Evolutionary conservation across 2,888 invertebrate species (phyloP), one percentile per base, ranked within the genome.

Genomic region (Chromoteleia sp.): DNA sequence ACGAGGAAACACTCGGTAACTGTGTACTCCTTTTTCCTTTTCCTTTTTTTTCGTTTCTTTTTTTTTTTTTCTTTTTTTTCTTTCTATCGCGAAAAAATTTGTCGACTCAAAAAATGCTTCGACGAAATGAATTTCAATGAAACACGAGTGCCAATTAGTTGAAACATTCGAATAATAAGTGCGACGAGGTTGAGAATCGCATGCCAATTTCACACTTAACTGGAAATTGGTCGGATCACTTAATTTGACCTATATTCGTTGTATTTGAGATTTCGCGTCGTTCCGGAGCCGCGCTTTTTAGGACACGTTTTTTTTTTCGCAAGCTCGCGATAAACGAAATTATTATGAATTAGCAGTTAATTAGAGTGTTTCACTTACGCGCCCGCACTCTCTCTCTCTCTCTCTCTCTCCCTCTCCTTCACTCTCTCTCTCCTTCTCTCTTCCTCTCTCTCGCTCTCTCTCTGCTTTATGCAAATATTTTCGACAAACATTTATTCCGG

Each of bases 141-240:
- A 56, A 54, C 33, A 59, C 15, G 54, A 73, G 58, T 70, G 74
- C 61, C 75, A 80, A 80, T 80, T 80, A 75, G 75, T 43, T 43
- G 19, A 65, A 75, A 75, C 25, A 43, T 61, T 61, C 41, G 50
- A 59, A 59, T 71, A 59, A 48, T 29, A 56, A 71, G 45, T 30
- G 29, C 25, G 41, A 70, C 14, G 48, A 54, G 25, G 19, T 81
- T n/a, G 48, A 61, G 43, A 68, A 56, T 74, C 71, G 21, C 54
- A 39, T 68, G 43, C 59, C 76, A 76, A 68, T 81, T 77, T 65
- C 59, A 56, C 56, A 58, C 75, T 71, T 65, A 41, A 59, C 58
- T 29, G 29, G 63, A 39, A 70, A 81, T 76, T 52, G 54, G 81
- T 52, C 30, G 52, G 56, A 67, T 76, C 48, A 76, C 76, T 76